Evolutionary conservation across 2,888 invertebrate species (phyloP).

Genomic region (Archips xylosteana): DNA sequence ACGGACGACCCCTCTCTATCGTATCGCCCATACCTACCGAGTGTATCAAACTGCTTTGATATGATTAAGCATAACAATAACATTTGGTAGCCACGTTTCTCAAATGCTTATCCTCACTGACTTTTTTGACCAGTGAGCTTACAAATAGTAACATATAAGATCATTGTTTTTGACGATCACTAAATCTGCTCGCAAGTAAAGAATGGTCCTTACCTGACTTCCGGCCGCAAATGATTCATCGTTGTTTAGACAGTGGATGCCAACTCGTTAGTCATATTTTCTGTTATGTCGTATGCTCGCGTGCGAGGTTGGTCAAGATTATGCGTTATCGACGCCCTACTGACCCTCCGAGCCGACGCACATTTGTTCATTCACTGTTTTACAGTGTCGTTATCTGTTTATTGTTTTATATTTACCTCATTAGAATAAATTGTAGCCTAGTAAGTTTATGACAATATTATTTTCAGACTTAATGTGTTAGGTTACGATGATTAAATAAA

Average conservation of each 20-base stretch:
- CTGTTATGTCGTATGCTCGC: slow-evolving; percentile 23
- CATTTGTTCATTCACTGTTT: slow-evolving; percentile 37
- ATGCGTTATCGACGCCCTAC: slow-evolving; percentile 46
- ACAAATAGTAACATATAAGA: too few species aligned
- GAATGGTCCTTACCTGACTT: slow-evolving; percentile 20
- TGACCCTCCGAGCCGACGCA: slow-evolving; percentile 42
- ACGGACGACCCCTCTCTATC: slow-evolving; percentile 58
- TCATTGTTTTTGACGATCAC: slow-evolving; percentile 17
- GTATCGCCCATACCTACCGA: slow-evolving; percentile 50
- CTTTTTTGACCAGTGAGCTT: slow-evolving; percentile 18
- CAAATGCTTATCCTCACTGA: background rate
- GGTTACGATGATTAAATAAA: background rate
- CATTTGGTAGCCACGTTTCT: slow-evolving; percentile 26
- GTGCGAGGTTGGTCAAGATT: slow-evolving; percentile 36
- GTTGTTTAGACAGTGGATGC: slow-evolving; percentile 29
- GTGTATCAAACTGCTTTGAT: slow-evolving; percentile 46
- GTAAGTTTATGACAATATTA: background rate
- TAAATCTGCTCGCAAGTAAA: slow-evolving; percentile 25
- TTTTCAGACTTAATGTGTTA: background rate
- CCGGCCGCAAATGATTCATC: slow-evolving; percentile 32
- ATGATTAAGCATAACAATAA: slow-evolving; percentile 38
- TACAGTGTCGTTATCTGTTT: slow-evolving; percentile 28
- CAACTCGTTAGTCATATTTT: slow-evolving; percentile 36
- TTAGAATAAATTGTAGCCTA: slow-evolving; percentile 15
- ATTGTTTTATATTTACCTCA: slow-evolving; percentile 21